Evolutionary conservation across 2,888 invertebrate genomes (phyloP).

Genomic region (Lobophora halterata): DNA sequence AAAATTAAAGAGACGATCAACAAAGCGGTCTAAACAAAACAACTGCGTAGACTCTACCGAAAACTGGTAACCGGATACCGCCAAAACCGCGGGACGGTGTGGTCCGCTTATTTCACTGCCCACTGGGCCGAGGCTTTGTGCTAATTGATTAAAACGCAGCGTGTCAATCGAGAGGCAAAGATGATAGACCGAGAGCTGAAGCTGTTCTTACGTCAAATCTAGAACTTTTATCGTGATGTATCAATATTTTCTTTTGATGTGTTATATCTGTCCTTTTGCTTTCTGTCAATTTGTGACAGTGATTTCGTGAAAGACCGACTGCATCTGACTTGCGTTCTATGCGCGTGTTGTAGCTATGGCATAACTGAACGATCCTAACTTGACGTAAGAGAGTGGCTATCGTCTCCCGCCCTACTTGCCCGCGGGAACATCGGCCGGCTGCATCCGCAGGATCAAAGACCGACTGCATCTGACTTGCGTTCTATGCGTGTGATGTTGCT

Average conservation of each 20-base stretch:
- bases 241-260: no score
- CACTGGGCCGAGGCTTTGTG: constrained; percentile 67
- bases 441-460: constrained; percentile 35
- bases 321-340: no score
- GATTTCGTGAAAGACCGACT: no score
- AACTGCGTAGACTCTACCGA: constrained; percentile 22
- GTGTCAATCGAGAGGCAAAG: constrained; percentile 64
- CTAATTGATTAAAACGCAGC: constrained; percentile 80
- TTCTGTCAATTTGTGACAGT: no score
- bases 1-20: constrained; percentile 14
- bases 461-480: no score
- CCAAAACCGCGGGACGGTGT: constrained; percentile 61
- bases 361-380: no score
- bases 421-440: constrained; percentile 25
- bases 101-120: constrained; percentile 73
- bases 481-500: no score
- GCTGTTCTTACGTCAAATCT: not conserved
- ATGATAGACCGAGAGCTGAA: constrained; percentile 33
- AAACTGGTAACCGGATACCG: constrained; percentile 67
- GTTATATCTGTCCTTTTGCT: no score
- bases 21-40: constrained; percentile 14
- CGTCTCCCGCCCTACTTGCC: constrained; percentile 1
- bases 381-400: not conserved
- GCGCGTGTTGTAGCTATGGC: no score
- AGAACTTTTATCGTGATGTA: no score